Conservation (phyloP, 1,140 invertebrate genomes). For the Zeugodacus cucurbitae region DNA sequence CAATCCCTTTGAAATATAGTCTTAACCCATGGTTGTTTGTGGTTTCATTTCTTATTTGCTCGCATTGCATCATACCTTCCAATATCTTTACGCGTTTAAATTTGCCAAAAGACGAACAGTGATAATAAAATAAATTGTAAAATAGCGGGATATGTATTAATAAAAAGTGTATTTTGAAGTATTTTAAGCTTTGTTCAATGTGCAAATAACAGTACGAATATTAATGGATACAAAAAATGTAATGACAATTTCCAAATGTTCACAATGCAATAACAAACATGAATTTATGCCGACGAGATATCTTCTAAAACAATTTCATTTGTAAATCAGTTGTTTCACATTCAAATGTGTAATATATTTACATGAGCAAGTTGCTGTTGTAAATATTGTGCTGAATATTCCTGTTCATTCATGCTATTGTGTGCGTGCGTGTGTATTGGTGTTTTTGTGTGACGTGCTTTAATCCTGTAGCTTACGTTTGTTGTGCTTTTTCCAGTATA, state of each 20-base stretch:
- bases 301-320: neutral
- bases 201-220: neutral
- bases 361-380: neutral
- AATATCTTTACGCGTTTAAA: neutral
- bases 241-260: constrained; percentile 1
- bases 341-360: neutral
- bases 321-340: neutral
- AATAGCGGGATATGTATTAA: neutral
- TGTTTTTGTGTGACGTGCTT: neutral
- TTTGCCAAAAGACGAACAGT: neutral
- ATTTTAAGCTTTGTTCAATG: neutral
- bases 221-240: neutral
- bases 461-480: neutral
- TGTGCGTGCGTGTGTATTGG: neutral
- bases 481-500: neutral
- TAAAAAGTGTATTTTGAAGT: neutral
- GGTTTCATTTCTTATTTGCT: too few species aligned
- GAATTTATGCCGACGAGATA: neutral
- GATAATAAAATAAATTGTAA: neutral
- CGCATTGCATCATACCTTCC: too few species aligned
- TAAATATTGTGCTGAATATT: neutral
- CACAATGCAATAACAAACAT: neutral
- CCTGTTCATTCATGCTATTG: neutral
- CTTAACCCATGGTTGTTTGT: neutral
- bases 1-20: too few species aligned